Percentiles rank a stretch among this genome's conserved stretches.
phyloP scores from a whole-genome alignment of 2,113 vertebrate species.

The Antechinus stuartii region DNA sequence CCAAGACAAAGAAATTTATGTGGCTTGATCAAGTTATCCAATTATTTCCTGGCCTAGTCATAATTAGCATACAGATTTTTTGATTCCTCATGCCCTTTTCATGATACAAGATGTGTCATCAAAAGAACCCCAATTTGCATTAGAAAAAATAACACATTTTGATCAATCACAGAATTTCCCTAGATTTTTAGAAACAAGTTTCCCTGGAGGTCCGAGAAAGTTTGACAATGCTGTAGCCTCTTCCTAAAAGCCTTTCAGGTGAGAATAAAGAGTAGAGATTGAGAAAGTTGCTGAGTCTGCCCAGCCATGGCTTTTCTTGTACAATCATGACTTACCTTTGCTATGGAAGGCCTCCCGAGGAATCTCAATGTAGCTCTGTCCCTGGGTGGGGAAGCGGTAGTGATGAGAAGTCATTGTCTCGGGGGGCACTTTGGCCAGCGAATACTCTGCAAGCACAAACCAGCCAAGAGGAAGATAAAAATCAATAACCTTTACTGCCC shows the following conservation, averaged over 20 bases:
- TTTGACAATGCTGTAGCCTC: background rate
- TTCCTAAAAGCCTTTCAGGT: background rate
- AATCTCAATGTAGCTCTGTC: conserved; percentile 93
- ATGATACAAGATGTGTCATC: background rate
- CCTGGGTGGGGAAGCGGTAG: conserved; percentile 93
- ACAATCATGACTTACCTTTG: conserved; percentile 85
- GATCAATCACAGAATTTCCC: conserved; percentile 2
- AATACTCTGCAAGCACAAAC: conserved; percentile 87
- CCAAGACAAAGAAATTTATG: background rate
- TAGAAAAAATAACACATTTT: background rate
- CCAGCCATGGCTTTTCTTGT: accelerated
- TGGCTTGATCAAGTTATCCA: background rate
- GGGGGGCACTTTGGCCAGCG: conserved; percentile 88
- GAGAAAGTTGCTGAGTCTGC: background rate
- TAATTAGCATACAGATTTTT: background rate
- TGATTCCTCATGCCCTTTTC: background rate
- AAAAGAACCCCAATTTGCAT: background rate
- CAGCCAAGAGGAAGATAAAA: conserved; percentile 37
- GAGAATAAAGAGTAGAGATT: background rate
- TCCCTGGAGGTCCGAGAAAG: background rate
- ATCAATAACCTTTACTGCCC: background rate
- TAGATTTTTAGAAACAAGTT: background rate
- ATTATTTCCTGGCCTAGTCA: background rate
- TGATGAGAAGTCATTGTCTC: conserved; percentile 84
- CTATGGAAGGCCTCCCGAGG: conserved; percentile 91